phyloP scores from a whole-genome alignment of 2,888 invertebrate genomes.

The Pheosia gnoma region DNA sequence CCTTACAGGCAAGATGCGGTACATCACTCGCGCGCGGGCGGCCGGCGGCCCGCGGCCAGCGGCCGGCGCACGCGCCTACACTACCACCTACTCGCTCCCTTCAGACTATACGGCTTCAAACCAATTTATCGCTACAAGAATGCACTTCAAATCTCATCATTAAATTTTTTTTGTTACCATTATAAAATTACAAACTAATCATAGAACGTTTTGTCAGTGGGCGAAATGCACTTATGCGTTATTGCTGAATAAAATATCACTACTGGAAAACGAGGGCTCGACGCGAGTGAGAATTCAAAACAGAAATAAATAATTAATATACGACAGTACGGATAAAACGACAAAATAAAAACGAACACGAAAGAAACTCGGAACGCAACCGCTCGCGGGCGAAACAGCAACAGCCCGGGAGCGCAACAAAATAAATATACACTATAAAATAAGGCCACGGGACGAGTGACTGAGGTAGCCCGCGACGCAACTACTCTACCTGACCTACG shows the following conservation, averaged over 20 bases:
- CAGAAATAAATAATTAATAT: constrained; percentile 80
- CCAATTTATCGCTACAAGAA: constrained; percentile 81
- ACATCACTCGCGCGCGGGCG: constrained; percentile 66
- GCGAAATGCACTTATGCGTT: constrained; percentile 81
- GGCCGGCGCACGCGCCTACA: constrained; percentile 39
- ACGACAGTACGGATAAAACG: constrained; percentile 72
- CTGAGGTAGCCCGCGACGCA: constrained; percentile 80
- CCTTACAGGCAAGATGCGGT: constrained; percentile 79
- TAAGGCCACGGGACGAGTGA: constrained; percentile 80
- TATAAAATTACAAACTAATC: constrained; percentile 79
- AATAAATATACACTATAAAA: constrained; percentile 78
- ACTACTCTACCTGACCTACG: constrained; percentile 44
- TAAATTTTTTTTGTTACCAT: constrained; percentile 75
- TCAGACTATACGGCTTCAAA: constrained; percentile 82
- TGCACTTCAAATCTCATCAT: constrained; percentile 83
- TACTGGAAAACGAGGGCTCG: constrained; percentile 81
- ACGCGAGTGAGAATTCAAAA: constrained; percentile 75
- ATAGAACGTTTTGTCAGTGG: constrained; percentile 60
- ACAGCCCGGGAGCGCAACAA: constrained; percentile 80
- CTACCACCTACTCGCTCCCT: constrained; percentile 58
- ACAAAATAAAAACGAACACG: constrained; percentile 74
- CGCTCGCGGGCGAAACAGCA: constrained; percentile 79
- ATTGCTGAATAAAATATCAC: constrained; percentile 84
- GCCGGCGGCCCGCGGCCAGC: constrained; percentile 29
- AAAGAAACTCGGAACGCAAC: constrained; percentile 78